These are phyloP conservation scores for Arizona elegans DNA, from an alignment of 2,113 vertebrate genomes.

Conservation along the genomic window DNA sequence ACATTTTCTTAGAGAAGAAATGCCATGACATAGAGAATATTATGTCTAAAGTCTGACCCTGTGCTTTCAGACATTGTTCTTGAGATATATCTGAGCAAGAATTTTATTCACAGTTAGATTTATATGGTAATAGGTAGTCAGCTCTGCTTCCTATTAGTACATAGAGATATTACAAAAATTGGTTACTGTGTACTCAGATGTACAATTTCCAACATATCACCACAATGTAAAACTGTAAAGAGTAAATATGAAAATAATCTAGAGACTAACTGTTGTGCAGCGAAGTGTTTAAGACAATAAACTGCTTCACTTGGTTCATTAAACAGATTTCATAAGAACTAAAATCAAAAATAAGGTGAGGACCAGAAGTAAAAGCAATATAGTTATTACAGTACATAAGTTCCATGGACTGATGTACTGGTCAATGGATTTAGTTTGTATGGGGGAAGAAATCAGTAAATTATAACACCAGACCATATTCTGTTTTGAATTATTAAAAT, in stretches of 20 bases:
- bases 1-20: neutral
- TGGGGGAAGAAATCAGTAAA: neutral
- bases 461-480: neutral
- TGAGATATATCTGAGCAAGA: neutral
- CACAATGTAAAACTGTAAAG: neutral
- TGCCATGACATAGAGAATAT: neutral
- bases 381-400: neutral
- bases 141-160: neutral
- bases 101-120: neutral
- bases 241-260: neutral
- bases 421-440: neutral
- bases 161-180: neutral
- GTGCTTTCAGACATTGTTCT: neutral
- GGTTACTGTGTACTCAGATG: neutral
- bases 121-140: neutral
- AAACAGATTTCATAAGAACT: neutral
- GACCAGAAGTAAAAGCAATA: neutral
- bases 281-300: neutral
- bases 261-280: neutral
- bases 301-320: neutral
- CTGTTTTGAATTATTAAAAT: fast-evolving
- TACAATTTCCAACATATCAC: neutral
- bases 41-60: neutral
- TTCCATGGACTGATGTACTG: neutral
- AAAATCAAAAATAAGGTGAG: neutral